phyloP scores from a whole-genome alignment of 2,113 vertebrate genomes.

The Grus americana region DNA sequence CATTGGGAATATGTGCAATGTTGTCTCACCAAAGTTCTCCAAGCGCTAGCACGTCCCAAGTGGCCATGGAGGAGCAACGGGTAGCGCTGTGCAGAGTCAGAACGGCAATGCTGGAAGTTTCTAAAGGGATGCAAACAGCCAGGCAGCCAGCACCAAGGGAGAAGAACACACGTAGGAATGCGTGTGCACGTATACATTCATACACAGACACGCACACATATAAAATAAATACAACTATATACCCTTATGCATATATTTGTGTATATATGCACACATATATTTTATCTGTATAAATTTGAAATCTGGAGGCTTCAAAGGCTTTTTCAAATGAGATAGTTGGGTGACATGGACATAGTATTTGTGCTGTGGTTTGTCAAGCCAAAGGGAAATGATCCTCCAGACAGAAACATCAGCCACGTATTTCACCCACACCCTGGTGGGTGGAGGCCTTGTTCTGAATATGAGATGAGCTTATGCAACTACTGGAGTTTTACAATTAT shows the following conservation, averaged over 20 bases:
- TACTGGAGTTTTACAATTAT: background rate
- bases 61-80: background rate
- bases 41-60: background rate
- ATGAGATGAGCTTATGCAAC: background rate
- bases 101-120: background rate
- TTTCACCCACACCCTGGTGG: background rate
- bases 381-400: background rate
- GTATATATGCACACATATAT: background rate
- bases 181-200: background rate
- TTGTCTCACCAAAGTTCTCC: background rate
- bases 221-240: background rate
- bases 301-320: background rate
- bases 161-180: rapidly evolving
- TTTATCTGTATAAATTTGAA: background rate
- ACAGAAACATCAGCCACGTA: background rate
- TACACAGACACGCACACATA: background rate
- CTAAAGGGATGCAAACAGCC: background rate
- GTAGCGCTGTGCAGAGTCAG: background rate
- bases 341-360: background rate
- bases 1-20: background rate
- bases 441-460: background rate
- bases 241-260: background rate
- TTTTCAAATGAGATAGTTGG: background rate
- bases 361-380: background rate
- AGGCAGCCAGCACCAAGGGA: background rate